phyloP scores from a whole-genome alignment of 2,797 vertebrate genomes.

The Lophotriccus pileatus region DNA sequence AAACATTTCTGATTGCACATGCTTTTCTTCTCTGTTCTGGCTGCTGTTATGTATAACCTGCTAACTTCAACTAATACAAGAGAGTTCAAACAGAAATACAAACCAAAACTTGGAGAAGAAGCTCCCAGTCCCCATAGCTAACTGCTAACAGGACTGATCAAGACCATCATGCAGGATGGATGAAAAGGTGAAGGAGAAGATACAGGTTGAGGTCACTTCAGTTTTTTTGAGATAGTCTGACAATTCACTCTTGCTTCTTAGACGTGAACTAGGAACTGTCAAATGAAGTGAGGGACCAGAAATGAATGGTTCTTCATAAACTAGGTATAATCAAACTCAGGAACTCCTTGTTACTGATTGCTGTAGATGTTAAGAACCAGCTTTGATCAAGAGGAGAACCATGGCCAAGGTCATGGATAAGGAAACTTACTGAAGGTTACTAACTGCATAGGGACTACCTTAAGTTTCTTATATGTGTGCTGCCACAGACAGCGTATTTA shows the following conservation, averaged over 20 bases:
- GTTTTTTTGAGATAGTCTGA: not conserved
- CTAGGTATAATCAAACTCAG: fast-evolving
- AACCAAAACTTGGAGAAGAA: not conserved
- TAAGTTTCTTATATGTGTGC: not conserved
- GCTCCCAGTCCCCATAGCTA: not conserved
- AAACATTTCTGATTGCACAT: slow-evolving; percentile 25
- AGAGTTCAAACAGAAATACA: not conserved
- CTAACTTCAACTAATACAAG: not conserved
- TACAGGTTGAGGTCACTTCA: not conserved
- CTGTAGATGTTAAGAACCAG: not conserved
- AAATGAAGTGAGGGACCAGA: not conserved
- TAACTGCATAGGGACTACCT: not conserved
- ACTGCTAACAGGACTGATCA: not conserved
- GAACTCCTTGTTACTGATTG: not conserved
- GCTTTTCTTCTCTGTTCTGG: not conserved
- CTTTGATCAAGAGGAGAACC: not conserved
- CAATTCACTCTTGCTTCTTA: not conserved
- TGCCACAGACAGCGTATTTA: not conserved
- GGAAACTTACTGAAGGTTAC: not conserved
- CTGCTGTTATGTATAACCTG: not conserved
- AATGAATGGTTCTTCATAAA: not conserved
- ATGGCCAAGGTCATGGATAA: not conserved
- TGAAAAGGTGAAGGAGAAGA: not conserved
- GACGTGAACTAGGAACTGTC: not conserved
- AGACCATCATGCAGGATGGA: not conserved